These are phyloP conservation scores for Volucella inanis DNA, from an alignment of 2,888 invertebrate species.

Conservation along the genomic window DNA sequence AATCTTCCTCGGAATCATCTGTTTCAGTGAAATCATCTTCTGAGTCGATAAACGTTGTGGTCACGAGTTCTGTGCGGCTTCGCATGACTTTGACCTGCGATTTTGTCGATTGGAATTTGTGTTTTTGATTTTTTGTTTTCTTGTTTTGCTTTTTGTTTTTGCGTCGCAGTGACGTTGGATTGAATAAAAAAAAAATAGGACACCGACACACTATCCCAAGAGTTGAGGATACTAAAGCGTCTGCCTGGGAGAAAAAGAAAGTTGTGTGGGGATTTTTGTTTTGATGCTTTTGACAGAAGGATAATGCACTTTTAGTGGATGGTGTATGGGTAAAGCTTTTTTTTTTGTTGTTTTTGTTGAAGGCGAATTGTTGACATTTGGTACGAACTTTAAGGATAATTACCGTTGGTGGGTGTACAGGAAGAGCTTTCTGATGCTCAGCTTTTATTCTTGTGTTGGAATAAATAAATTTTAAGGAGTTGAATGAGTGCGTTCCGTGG, in stretches of 20 bases:
- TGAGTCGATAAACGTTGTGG: slow-evolving; percentile 82
- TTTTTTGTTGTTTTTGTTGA: slow-evolving; percentile 17
- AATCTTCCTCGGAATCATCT: slow-evolving; percentile 83
- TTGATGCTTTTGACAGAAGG: slow-evolving; percentile 71
- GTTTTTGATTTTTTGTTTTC: slow-evolving; percentile 11
- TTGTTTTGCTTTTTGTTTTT: slow-evolving; percentile 8
- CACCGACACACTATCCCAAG: slow-evolving; percentile 27
- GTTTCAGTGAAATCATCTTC: slow-evolving; percentile 82
- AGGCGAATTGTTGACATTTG: slow-evolving; percentile 28
- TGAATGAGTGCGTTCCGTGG: not conserved
- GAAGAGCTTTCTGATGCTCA: not conserved
- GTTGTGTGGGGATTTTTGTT: slow-evolving; percentile 53
- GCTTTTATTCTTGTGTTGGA: not conserved
- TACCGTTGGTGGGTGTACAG: not conserved
- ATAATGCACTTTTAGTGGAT: slow-evolving; percentile 33
- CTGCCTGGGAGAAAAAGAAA: slow-evolving; percentile 66
- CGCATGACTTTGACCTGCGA: slow-evolving; percentile 78
- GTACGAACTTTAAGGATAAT: slow-evolving; percentile 56
- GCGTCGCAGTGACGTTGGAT: slow-evolving; percentile 33
- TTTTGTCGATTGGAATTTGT: slow-evolving; percentile 2
- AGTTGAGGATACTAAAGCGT: slow-evolving; percentile 60
- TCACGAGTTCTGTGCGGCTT: slow-evolving; percentile 83
- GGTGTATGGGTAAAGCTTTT: slow-evolving; percentile 35
- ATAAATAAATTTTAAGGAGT: slow-evolving; percentile 4
- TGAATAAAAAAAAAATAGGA: slow-evolving; percentile 41